phyloP scores from a whole-genome alignment of 2,113 vertebrate species.

The Fregetta grallaria region DNA sequence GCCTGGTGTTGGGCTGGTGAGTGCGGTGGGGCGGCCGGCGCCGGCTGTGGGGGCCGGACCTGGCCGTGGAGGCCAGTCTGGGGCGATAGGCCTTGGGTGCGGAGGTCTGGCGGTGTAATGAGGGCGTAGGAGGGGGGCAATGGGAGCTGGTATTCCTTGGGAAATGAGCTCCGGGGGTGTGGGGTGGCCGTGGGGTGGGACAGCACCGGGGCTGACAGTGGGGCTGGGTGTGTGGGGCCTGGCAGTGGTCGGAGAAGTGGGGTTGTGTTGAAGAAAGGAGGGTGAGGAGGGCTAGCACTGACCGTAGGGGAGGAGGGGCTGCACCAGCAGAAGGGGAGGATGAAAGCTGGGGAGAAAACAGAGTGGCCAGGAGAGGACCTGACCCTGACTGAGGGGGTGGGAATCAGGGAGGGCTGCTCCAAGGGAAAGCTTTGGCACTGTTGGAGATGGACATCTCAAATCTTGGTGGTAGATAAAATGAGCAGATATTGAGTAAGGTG shows the following conservation, averaged over 20 bases:
- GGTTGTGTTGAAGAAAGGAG: neutral
- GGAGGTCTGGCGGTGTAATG: neutral
- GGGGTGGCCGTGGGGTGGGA: neutral
- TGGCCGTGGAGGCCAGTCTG: neutral
- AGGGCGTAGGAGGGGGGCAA: neutral
- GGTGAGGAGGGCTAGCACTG: neutral
- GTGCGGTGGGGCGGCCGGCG: conserved; percentile 3
- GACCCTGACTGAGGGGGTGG: neutral
- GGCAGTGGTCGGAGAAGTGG: neutral
- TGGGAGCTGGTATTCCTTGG: neutral
- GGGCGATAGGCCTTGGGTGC: neutral
- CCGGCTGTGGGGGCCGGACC: neutral
- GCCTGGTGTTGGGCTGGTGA: conserved; percentile 93
- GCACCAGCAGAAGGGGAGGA: neutral
- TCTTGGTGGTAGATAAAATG: neutral
- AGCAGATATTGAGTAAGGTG: neutral
- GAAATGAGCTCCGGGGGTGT: neutral
- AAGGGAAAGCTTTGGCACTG: neutral
- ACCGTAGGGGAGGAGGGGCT: neutral
- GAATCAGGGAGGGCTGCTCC: neutral
- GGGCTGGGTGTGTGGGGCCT: neutral
- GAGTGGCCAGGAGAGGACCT: neutral
- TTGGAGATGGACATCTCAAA: too few relatives aligned
- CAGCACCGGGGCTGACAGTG: neutral
- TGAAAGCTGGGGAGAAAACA: neutral